Evolutionary conservation across 2,797 vertebrate genomes (phyloP).

Genomic region (Xenentodon cancila): DNA sequence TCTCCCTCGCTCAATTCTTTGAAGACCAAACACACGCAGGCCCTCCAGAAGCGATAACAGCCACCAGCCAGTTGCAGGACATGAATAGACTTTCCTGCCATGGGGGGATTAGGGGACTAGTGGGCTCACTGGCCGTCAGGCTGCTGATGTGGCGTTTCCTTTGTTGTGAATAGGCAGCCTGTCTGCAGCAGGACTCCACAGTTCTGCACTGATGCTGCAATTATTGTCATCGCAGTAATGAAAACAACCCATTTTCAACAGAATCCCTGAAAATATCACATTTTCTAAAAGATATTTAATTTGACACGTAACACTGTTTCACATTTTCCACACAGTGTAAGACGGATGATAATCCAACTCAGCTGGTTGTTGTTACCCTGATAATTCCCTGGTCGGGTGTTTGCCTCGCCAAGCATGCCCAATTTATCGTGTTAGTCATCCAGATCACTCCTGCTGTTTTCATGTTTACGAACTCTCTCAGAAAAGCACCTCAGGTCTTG

Average conservation of each 20-base stretch:
- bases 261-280: no score
- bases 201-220: slow-evolving; percentile 18
- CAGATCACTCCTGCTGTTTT: no score
- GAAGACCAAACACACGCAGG: slow-evolving; percentile 48
- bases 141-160: slow-evolving; percentile 82
- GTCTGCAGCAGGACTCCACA: slow-evolving; percentile 50
- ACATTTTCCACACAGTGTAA: not conserved
- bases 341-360: not conserved
- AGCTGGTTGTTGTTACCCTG: not conserved
- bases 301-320: not conserved
- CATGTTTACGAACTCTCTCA: no score
- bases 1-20: slow-evolving; percentile 43
- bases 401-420: no score
- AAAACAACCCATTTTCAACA: no score
- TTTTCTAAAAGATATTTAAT: no score
- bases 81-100: slow-evolving; percentile 71
- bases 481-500: no score
- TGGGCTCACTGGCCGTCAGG: slow-evolving; percentile 58
- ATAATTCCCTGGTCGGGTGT: no score
- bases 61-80: slow-evolving; percentile 61
- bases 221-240: not conserved
- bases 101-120: slow-evolving; percentile 76
- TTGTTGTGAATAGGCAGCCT: slow-evolving; percentile 75
- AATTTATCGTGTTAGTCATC: no score
- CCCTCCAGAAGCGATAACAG: slow-evolving; percentile 65